Percentiles rank a stretch among this genome's conserved stretches.
Conservation (phyloP, 30 jellyfish, hydroid and myxozoan species). For the Aurelia aurita region DNA sequence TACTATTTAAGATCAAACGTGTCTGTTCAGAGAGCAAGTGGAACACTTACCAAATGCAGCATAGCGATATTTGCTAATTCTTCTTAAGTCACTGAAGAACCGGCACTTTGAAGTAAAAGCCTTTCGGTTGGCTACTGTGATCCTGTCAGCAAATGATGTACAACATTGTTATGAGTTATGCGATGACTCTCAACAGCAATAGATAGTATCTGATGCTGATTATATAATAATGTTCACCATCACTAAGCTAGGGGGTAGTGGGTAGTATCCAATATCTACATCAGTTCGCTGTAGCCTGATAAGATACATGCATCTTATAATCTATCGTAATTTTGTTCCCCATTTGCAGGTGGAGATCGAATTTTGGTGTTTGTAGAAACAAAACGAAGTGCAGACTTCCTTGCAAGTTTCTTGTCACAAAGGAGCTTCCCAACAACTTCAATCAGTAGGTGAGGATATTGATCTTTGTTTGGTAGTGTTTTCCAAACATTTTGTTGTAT, state of each 20-base stretch:
- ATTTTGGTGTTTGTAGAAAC: constrained; percentile 93
- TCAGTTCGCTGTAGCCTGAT: too few relatives aligned
- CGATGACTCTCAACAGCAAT: constrained; percentile 14
- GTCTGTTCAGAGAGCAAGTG: too few relatives aligned
- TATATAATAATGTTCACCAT: background rate
- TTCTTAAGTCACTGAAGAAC: too few relatives aligned
- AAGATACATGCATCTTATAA: too few relatives aligned
- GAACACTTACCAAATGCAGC: too few relatives aligned
- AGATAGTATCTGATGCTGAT: constrained; percentile 45
- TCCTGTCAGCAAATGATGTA: constrained; percentile 20
- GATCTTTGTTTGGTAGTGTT: too few relatives aligned
- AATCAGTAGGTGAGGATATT: constrained; percentile 75
- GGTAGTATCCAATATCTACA: too few relatives aligned
- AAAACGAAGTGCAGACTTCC: constrained; percentile 91
- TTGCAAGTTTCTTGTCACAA: constrained; percentile 95
- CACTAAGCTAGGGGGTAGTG: too few relatives aligned
- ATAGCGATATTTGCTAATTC: too few relatives aligned
- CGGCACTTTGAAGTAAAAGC: too few relatives aligned
- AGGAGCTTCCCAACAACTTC: constrained; percentile 92
- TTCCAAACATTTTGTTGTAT: too few relatives aligned
- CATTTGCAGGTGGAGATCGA: constrained; percentile 65
- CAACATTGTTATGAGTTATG: constrained; percentile 3
- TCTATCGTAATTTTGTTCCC: background rate
- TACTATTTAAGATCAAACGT: too few relatives aligned
- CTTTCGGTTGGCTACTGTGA: background rate